phyloP scores from a whole-genome alignment of 2,888 invertebrate genomes.

The Syrphus vitripennis region DNA sequence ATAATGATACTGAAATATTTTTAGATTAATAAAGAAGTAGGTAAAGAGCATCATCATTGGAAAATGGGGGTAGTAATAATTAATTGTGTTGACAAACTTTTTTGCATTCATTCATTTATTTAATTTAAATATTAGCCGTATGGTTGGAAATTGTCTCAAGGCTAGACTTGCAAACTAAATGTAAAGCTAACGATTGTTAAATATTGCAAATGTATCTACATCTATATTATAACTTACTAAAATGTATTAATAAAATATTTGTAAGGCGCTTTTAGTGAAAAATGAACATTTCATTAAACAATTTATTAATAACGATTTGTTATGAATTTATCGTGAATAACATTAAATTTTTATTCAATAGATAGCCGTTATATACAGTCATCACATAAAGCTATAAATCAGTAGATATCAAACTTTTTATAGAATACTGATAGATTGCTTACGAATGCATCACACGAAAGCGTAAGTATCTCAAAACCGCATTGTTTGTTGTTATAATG shows the following conservation, averaged over 20 bases:
- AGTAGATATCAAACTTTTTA: not conserved
- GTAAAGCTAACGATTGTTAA: not conserved
- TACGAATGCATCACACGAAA: slow-evolving; percentile 32
- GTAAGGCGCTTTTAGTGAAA: not conserved
- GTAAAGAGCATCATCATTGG: not conserved
- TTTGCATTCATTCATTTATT: not conserved
- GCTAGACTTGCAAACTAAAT: slow-evolving; percentile 25
- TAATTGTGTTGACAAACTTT: slow-evolving; percentile 20
- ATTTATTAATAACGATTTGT: not conserved
- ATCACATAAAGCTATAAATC: not conserved
- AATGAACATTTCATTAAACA: not conserved
- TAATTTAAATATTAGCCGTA: not conserved
- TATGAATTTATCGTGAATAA: not conserved
- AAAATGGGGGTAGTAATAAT: slow-evolving; percentile 32
- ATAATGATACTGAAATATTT: not conserved
- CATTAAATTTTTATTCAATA: not conserved
- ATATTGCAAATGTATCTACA: not conserved
- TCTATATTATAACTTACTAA: no score
- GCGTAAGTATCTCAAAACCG: slow-evolving; percentile 15
- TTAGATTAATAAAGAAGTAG: not conserved
- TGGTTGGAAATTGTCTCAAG: slow-evolving; percentile 25
- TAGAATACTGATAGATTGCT: not conserved
- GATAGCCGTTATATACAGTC: not conserved
- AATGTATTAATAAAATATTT: not conserved
- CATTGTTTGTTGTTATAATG: slow-evolving; percentile 23